These are phyloP conservation scores for Egretta garzetta DNA, from an alignment of 2,113 vertebrate genomes.

Conservation along the genomic window DNA sequence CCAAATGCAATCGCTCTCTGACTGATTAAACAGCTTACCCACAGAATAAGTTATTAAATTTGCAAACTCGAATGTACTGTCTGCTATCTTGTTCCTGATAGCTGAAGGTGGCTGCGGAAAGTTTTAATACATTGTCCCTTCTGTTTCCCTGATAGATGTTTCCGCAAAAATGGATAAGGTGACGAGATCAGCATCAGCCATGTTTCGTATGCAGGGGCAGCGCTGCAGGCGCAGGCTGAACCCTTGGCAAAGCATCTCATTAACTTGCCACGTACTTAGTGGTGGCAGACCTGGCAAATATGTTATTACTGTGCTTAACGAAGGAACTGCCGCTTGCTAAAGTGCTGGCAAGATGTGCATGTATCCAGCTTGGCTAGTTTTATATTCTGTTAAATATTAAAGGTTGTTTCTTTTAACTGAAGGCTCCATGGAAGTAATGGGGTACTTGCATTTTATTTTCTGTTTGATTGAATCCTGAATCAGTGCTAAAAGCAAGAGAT, in stretches of 20 bases:
- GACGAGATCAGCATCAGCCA: constrained; percentile 52
- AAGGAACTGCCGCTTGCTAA: constrained; percentile 31
- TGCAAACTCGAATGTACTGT: constrained; percentile 3
- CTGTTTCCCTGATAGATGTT: constrained; percentile 50
- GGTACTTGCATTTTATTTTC: constrained; percentile 65
- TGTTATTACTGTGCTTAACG: neutral
- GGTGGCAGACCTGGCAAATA: constrained; percentile 33
- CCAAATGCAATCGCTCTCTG: constrained; percentile 17
- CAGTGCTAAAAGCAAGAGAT: neutral
- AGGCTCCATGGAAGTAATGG: constrained; percentile 38
- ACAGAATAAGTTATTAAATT: constrained; percentile 44
- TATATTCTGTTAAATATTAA: constrained; percentile 68
- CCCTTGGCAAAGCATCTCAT: constrained; percentile 55
- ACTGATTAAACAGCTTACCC: constrained; percentile 50
- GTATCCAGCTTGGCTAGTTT: constrained; percentile 57
- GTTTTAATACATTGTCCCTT: constrained; percentile 55
- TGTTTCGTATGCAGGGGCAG: neutral
- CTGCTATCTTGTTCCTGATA: constrained; percentile 44
- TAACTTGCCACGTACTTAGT: constrained; percentile 31
- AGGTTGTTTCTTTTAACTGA: constrained; percentile 62
- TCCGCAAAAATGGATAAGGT: constrained; percentile 43
- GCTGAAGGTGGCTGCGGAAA: constrained; percentile 11
- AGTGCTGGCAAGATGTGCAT: constrained; percentile 42
- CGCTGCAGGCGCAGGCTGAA: constrained; percentile 23
- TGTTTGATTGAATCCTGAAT: constrained; percentile 58